These are phyloP conservation scores for Melanaphis sacchari DNA, from an alignment of 1,140 invertebrate genomes.

Conservation along the genomic window DNA sequence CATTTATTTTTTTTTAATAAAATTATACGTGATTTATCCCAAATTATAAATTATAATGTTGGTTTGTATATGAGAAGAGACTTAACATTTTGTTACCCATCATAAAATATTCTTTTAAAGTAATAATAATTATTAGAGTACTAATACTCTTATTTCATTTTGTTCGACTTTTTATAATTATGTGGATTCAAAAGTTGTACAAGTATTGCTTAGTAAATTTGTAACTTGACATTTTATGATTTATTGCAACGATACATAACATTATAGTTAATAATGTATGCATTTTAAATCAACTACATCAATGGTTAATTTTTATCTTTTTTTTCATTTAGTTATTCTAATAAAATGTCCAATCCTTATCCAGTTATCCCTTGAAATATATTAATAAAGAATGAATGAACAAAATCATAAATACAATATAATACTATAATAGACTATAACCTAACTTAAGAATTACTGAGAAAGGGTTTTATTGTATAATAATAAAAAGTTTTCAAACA, in stretches of 20 bases:
- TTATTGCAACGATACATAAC: no score
- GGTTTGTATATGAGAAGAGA: not conserved
- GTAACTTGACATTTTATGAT: no score
- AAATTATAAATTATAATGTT: not conserved
- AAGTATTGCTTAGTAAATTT: no score
- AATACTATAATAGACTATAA: constrained; percentile 8
- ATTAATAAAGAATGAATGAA: not conserved
- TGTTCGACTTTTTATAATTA: no score
- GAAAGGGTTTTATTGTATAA: not conserved
- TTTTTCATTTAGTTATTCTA: not conserved
- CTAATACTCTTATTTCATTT: not conserved
- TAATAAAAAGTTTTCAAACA: constrained; percentile 9
- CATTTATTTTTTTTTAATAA: not conserved
- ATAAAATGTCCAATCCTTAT: not conserved
- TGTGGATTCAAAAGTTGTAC: no score
- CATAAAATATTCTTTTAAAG: no score
- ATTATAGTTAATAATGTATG: no score
- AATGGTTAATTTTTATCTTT: not conserved
- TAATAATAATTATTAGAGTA: no score
- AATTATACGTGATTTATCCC: not conserved
- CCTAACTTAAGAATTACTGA: not conserved
- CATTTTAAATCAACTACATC: not conserved
- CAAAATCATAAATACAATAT: not conserved
- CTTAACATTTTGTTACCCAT: no score
- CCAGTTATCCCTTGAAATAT: not conserved